A percentile compares a stretch with the other conserved stretches of the same genome.
Conservation (phyloP, 2,888 invertebrate species). For the Leptinotarsa juncta region DNA sequence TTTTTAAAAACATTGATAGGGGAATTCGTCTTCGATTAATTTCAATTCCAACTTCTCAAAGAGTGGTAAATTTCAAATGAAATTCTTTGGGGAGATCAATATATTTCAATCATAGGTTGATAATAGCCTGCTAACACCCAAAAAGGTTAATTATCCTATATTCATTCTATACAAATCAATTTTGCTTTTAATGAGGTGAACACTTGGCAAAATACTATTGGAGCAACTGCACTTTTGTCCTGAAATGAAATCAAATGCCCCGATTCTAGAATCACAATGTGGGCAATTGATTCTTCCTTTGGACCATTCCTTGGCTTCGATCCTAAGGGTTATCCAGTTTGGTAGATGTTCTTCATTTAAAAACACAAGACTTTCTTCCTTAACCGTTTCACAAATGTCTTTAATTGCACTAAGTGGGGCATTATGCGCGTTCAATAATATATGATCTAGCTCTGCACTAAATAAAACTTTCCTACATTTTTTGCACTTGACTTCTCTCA, state of each 20-base stretch:
- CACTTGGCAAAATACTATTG: slow-evolving; percentile 69
- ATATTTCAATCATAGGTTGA: neutral
- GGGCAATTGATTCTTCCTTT: slow-evolving; percentile 76
- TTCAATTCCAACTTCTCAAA: too few species aligned
- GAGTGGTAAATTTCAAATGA: too few species aligned
- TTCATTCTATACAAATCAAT: slow-evolving; percentile 65
- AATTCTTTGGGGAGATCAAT: too few species aligned
- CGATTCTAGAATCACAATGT: slow-evolving; percentile 72
- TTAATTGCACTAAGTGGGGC: slow-evolving; percentile 31
- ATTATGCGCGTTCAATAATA: slow-evolving; percentile 58
- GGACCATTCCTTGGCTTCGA: slow-evolving; percentile 73
- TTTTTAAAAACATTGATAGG: too few species aligned
- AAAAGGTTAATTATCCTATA: slow-evolving; percentile 17
- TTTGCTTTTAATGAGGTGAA: slow-evolving; percentile 75
- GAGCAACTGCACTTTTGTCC: slow-evolving; percentile 74
- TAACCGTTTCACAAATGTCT: slow-evolving; percentile 48
- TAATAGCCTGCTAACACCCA: neutral
- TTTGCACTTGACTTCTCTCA: slow-evolving; percentile 57
- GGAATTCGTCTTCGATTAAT: too few species aligned
- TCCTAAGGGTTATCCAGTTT: slow-evolving; percentile 68
- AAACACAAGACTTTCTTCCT: slow-evolving; percentile 63
- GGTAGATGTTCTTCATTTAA: slow-evolving; percentile 71
- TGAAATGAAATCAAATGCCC: slow-evolving; percentile 76
- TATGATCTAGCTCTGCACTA: slow-evolving; percentile 41
- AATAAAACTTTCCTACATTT: slow-evolving; percentile 58